Evolutionary conservation across 2,797 vertebrate genomes (phyloP).

Genomic region (Sebastes hubbsi): DNA sequence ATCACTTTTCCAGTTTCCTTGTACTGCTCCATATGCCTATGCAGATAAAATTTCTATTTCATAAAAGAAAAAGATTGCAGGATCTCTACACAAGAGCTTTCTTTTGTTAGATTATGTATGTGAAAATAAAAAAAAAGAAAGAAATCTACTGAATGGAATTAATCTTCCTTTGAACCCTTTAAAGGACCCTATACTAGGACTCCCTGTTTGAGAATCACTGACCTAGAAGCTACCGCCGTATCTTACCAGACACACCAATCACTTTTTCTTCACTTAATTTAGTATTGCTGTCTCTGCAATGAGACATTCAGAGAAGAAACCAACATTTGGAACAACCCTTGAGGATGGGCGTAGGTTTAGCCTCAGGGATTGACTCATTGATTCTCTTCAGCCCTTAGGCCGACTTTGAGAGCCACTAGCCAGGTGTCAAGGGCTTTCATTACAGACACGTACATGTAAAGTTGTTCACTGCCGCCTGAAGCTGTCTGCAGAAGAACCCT

Average conservation of each 20-base stretch:
- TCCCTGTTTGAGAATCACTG: neutral
- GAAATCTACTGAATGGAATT: neutral
- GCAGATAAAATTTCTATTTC: neutral
- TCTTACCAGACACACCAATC: conserved; percentile 6
- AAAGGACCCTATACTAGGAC: neutral
- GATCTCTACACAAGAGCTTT: neutral
- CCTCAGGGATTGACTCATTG: conserved; percentile 67
- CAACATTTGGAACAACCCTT: conserved; percentile 40
- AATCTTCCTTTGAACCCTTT: neutral
- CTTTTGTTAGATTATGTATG: neutral
- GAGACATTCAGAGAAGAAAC: conserved; percentile 33
- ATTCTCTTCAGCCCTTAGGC: conserved; percentile 68
- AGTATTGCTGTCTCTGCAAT: conserved; percentile 17
- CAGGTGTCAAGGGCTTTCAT: conserved; percentile 77
- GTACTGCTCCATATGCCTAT: neutral
- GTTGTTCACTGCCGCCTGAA: conserved; percentile 64
- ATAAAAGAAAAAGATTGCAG: neutral
- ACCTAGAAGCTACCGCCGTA: neutral
- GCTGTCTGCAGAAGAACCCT: conserved; percentile 65
- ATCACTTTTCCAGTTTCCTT: neutral
- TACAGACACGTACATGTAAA: conserved; percentile 73
- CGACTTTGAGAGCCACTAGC: conserved; percentile 64
- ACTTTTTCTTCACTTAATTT: conserved; percentile 45
- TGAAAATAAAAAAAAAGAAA: neutral
- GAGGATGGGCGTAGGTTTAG: conserved; percentile 47